Evolutionary conservation across 2,888 invertebrate species (phyloP), one percentile per base, ranked within the genome.

Genomic region (Piscicola geometra): DNA sequence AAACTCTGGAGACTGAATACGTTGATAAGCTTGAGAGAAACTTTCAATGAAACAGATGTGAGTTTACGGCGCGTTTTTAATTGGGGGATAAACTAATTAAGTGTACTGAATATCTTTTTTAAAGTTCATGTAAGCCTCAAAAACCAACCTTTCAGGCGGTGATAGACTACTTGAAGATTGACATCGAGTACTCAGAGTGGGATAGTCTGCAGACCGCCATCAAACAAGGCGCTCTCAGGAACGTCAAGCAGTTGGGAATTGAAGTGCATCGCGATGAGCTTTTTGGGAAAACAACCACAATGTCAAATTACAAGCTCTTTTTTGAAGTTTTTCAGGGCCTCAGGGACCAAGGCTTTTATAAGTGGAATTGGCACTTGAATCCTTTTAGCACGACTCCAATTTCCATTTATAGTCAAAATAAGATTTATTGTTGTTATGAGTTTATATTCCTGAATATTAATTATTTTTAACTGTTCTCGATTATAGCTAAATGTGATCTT

Each of bases 141-240:
- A n/a, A n/a, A n/a, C n/a, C n/a, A n/a, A n/a, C n/a, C n/a, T n/a
- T n/a, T n/a, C 76, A 78, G 78, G 67, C 60, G 67, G 35, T 60
- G n/a, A 76, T 79, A 15, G 79, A 79, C 75, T 77, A 71, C 64
- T 69, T 79, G 67, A 79, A 79, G 71, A 77, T 79, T 30, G 79
- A 79, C 76, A 76, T 79, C n/a, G 79, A 79, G 75, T 78, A 77
- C 67, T 71, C 71, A 60, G 79, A 79, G 66, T 79, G 79, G 79
- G 60, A 68, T 35, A 35, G 74, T 47, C 70, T 79, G 5, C 35
- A 33, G 52, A 47, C 67, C 32, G 72, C 73, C 12, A 30, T 78
- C 18, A 47, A 76, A 32, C 70, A 76, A 28, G 41, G 52, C 12
- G 71, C 76, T 18, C 74, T 79, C 18, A 68, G 70, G 25, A 76